phyloP scores from a whole-genome alignment of 2,888 invertebrate species.

The Embidobia sp. region DNA sequence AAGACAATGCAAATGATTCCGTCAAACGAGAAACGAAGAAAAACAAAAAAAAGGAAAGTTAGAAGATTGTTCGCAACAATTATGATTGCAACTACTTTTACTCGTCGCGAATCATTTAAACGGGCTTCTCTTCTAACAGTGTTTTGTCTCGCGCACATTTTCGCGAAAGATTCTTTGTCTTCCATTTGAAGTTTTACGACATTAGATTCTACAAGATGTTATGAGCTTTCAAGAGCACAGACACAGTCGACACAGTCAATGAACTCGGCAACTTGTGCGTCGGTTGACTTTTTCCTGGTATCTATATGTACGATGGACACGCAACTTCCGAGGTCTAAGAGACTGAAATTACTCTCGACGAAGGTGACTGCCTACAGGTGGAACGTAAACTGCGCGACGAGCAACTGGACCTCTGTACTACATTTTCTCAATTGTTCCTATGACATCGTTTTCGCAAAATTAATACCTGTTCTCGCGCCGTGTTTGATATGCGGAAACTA shows the following conservation, averaged over 20 bases:
- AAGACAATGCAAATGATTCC: too few relatives aligned
- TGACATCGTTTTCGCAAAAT: constrained; percentile 48
- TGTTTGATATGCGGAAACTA: constrained; percentile 11
- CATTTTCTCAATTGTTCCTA: constrained; percentile 47
- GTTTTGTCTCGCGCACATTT: constrained; percentile 44
- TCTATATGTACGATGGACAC: constrained; percentile 67
- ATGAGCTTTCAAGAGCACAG: constrained; percentile 55
- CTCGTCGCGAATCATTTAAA: constrained; percentile 3
- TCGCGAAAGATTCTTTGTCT: constrained; percentile 28
- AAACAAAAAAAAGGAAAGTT: too few relatives aligned
- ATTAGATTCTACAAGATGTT: constrained; percentile 49
- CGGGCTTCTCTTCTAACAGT: too few relatives aligned
- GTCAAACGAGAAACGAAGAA: too few relatives aligned
- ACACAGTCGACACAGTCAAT: constrained; percentile 69
- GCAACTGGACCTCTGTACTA: constrained; percentile 48
- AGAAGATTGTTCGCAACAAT: too few relatives aligned
- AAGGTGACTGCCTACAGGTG: constrained; percentile 58
- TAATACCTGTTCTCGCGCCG: constrained; percentile 23
- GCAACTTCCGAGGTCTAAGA: constrained; percentile 68
- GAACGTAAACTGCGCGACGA: constrained; percentile 33
- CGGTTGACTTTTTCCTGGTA: constrained; percentile 64
- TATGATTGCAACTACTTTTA: constrained; percentile 1
- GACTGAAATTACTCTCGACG: constrained; percentile 52
- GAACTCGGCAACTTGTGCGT: constrained; percentile 68
- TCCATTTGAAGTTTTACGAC: constrained; percentile 59